phyloP scores from a whole-genome alignment of 2,888 invertebrate species.

The Drosophila colorata region DNA sequence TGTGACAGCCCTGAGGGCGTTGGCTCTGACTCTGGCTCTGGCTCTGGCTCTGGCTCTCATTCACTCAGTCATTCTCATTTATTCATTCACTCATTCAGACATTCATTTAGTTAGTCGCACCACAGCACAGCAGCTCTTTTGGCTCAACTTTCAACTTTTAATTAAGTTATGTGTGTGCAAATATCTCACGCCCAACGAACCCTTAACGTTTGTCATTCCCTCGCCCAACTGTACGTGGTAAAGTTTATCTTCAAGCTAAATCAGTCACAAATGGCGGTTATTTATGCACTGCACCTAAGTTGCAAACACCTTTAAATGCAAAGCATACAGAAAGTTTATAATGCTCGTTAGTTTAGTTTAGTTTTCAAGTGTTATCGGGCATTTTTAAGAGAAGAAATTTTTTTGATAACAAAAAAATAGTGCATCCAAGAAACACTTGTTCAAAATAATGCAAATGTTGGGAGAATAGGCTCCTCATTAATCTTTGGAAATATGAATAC shows the following conservation, averaged over 20 bases:
- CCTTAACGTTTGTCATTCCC: background rate
- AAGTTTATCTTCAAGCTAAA: background rate
- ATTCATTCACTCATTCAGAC: conserved; percentile 5
- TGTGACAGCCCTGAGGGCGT: conserved; percentile 58
- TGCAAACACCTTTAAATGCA: too few species aligned
- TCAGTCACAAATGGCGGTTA: background rate
- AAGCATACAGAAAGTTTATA: too few species aligned
- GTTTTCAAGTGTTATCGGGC: too few species aligned
- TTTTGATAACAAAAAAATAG: too few species aligned
- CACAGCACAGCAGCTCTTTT: conserved; percentile 12
- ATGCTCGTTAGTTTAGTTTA: too few species aligned
- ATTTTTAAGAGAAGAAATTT: too few species aligned
- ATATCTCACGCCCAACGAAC: background rate
- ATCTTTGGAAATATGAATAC: too few species aligned
- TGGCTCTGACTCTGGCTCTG: conserved; percentile 23
- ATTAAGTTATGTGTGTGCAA: conserved; percentile 48
- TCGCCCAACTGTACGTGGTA: background rate
- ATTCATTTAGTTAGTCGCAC: conserved; percentile 4
- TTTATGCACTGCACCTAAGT: too few species aligned
- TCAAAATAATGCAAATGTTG: too few species aligned
- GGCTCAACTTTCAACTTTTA: conserved; percentile 50
- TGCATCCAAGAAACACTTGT: too few species aligned
- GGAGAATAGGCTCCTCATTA: too few species aligned
- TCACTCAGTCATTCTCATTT: conserved; percentile 1
- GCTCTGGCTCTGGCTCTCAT: too few species aligned